Evolutionary conservation across 1,140 invertebrate genomes (phyloP), one percentile per base, ranked within the genome.

Genomic region (Apis cerana): DNA sequence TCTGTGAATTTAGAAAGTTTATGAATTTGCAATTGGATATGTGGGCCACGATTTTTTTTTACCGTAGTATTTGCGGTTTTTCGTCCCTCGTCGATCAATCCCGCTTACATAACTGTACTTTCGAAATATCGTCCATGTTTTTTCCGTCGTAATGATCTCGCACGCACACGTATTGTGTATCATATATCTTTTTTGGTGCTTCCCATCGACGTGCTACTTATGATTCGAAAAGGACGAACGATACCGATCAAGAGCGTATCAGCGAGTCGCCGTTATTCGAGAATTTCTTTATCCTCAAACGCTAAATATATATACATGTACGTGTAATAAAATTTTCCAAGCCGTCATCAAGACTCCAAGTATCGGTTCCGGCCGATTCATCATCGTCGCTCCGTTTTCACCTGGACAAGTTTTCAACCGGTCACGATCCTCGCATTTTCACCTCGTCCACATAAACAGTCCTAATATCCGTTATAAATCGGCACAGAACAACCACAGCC

Each of bases 291-390:
- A 33, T 33, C 33, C 33, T 33, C 33, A 33, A 33, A 33, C 2
- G 33, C 0, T 33, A 33, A 33, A 33, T 33, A 3, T 33, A 3
- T 4, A 4, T 33, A 4, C 33, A 33, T 33, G n/a, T n/a, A n/a
- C 33, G 33, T 43, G 5, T 8, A 17, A 56, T 15, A 17, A 56
- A 56, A 13, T 43, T 70, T 71, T 65, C 69, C 48, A 54, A 61
- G 23, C 54, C 21, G 69, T 52, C 59, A 54, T 48, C n/a, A 21
- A 52, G 62, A 19, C 54, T 33, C n/a, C n/a, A 52, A 68, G 70
- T n/a, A 43, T 33, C 58, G 80, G 62, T 80, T 75, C n/a, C 56
- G 69, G 68, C 15, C 62, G 64, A 85, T 84, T 84, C 77, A 85
- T 85, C 82, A 83, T 3, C 68, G 52, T 23, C 67, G 59, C 23